These are phyloP conservation scores for Brachylomia viminalis DNA, from an alignment of 2,888 invertebrate genomes.

Conservation along the genomic window DNA sequence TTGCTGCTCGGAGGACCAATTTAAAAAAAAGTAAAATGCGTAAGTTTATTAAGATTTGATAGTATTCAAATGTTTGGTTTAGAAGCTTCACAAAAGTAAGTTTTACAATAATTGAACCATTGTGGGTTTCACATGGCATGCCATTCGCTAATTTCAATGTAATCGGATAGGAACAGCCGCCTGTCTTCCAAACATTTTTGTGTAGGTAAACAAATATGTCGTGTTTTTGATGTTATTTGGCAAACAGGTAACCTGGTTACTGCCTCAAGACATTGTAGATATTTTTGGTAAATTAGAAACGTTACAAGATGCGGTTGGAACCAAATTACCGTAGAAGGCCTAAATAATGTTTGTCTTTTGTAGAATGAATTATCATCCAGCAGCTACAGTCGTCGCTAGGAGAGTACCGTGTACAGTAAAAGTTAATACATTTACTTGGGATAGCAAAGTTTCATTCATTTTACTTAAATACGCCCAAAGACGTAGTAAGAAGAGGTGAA, in stretches of 20 bases:
- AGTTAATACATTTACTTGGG: slow-evolving; percentile 41
- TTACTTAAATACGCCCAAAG: slow-evolving; percentile 39
- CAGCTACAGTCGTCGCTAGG: slow-evolving; percentile 10
- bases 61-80: not conserved
- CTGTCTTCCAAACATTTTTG: not conserved
- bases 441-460: slow-evolving; percentile 45
- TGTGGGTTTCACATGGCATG: not conserved
- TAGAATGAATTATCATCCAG: slow-evolving; percentile 27
- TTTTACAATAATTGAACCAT: not conserved
- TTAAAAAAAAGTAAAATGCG: not conserved
- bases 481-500: slow-evolving; percentile 1
- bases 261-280: not conserved
- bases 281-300: not conserved
- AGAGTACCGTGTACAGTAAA: slow-evolving; percentile 25
- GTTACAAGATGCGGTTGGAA: not conserved
- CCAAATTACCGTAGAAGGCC: slow-evolving; percentile 3
- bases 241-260: not conserved
- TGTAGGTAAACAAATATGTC: too few relatives aligned
- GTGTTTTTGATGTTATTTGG: not conserved
- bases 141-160: not conserved
- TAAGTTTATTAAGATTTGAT: not conserved
- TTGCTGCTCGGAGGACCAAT: not conserved
- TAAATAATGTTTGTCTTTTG: slow-evolving; percentile 33
- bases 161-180: not conserved
- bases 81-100: not conserved